These are phyloP conservation scores for Phainopepla nitens DNA, from an alignment of 2,113 vertebrate genomes.

Conservation along the genomic window DNA sequence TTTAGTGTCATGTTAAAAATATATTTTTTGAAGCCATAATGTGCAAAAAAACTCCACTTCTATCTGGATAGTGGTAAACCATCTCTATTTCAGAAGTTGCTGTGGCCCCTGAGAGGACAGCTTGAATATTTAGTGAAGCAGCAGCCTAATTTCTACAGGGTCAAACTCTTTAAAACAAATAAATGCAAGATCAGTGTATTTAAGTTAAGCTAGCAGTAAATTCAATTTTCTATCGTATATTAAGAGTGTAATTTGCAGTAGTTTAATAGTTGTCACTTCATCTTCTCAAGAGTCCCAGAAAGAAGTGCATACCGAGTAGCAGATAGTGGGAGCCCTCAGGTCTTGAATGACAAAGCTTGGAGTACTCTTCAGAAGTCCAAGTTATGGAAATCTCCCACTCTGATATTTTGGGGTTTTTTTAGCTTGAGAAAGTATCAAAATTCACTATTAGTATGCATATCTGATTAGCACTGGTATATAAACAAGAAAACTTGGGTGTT, in stretches of 20 bases:
- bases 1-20: not conserved
- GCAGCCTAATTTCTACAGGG: not conserved
- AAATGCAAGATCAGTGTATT: not conserved
- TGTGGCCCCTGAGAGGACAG: not conserved
- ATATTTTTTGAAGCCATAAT: not conserved
- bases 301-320: not conserved
- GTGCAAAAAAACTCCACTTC: not conserved
- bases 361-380: not conserved
- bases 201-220: not conserved
- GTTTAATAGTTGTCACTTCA: not conserved
- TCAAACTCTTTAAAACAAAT: not conserved
- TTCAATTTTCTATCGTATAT: not conserved
- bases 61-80: not conserved
- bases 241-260: not conserved
- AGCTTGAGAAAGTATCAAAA: not conserved
- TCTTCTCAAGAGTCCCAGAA: not conserved
- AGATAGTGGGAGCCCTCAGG: not conserved
- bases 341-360: not conserved
- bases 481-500: not conserved
- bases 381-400: rapidly evolving
- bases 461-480: not conserved
- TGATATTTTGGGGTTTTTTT: not conserved
- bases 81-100: not conserved
- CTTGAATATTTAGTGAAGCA: not conserved
- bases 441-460: not conserved